phyloP scores from a whole-genome alignment of 2,888 invertebrate species.

The Aleiodes alternator region DNA sequence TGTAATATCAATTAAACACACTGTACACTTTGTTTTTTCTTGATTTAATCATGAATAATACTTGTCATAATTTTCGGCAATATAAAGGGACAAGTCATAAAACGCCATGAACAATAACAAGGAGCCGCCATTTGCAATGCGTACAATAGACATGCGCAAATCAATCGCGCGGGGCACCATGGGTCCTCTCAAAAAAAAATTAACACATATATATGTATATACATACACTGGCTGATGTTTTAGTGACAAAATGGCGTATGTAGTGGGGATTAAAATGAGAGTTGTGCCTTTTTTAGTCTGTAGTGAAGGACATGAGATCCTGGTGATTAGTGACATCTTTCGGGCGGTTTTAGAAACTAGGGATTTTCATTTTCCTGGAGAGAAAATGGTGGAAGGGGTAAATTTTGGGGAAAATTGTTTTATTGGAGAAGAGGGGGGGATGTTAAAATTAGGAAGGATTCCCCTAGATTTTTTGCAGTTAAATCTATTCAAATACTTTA shows the following conservation, averaged over 20 bases:
- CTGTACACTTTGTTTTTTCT: conserved; percentile 66
- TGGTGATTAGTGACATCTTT: conserved; percentile 68
- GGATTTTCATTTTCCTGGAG: not conserved
- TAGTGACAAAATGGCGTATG: too few species aligned
- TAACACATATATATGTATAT: too few species aligned
- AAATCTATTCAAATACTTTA: conserved; percentile 16
- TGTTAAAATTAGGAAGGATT: too few species aligned
- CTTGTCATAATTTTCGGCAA: conserved; percentile 72
- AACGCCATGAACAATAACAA: conserved; percentile 99
- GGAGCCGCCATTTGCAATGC: conserved; percentile 99
- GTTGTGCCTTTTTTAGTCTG: too few species aligned
- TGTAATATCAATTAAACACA: conserved; percentile 66
- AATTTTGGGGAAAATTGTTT: not conserved
- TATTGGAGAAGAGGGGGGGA: not conserved
- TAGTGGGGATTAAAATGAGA: too few species aligned
- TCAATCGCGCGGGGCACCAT: conserved; percentile 75
- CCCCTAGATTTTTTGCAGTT: not conserved
- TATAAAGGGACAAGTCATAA: conserved; percentile 75
- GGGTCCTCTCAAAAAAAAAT: conserved; percentile 60
- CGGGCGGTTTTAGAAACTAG: conserved; percentile 60
- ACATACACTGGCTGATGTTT: too few species aligned
- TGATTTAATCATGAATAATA: conserved; percentile 67
- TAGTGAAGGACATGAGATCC: not conserved
- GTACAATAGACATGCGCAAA: conserved; percentile 85
- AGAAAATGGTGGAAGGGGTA: not conserved